Base-by-base conservation (phyloP, 2,888 invertebrate genomes). In the Ichneumoninae sp. region DNA sequence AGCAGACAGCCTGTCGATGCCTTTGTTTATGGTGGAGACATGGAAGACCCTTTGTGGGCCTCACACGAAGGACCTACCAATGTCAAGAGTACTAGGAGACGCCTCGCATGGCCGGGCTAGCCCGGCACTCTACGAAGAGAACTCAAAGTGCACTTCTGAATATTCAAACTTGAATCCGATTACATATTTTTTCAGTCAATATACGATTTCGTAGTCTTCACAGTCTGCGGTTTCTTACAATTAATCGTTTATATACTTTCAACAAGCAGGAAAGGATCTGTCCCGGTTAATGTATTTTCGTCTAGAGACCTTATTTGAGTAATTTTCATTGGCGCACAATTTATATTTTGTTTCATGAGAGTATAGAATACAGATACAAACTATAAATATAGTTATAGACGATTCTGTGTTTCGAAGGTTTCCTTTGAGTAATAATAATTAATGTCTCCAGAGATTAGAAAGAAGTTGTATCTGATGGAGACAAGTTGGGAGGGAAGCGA, bases 401-500 rank as follows among this genome's bases (percentile, higher is more conserved):
- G 13, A 33, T 63, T n/a, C 30, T 16, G 63, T 16, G 13, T 33
- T 63, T 33, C 63, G 33, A 33, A 33, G 33, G 63, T 44, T 68
- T 44, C 13, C 40, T 47, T 52, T 6, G 33, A 54, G n/a, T 33
- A 63, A 63, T 74, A 60, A 74, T 74, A 47, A 63, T 47, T 44
- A 60, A 40, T 33, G 13, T 22, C 50, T 65, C 65, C 13, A 40
- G 60, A 63, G 47, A 78, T 70, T 60, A 78, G 50, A 71, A 79
- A 79, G 60, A 79, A 33, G 70, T 52, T 70, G 47, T 50, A 52
- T 79, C 22, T 68, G 13, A 6, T 22, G 10, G 8, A 13, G 7
- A 10, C n/a, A 65, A 71, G 50, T 71, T 71, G 13, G 40, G 4
- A 40, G 75, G 26, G 63, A 60, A 63, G 52, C 40, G 65, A 52